phyloP scores from a whole-genome alignment of 2,888 invertebrate species.

The Aspidiotus rigidus region DNA sequence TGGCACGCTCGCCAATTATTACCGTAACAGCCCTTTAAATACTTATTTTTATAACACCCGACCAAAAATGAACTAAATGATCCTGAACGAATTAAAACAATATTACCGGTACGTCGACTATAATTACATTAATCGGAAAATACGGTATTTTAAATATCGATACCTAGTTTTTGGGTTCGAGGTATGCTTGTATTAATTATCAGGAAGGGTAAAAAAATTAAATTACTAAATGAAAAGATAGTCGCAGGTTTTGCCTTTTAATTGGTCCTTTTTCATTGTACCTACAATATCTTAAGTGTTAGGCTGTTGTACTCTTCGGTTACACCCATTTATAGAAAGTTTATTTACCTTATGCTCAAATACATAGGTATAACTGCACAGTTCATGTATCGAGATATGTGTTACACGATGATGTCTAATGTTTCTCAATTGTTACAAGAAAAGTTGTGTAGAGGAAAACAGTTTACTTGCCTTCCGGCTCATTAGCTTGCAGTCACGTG shows the following conservation, averaged over 20 bases:
- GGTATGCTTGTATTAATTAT: neutral
- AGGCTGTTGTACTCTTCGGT: too few relatives aligned
- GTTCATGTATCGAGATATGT: too few relatives aligned
- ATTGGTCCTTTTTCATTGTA: too few relatives aligned
- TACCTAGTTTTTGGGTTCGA: conserved; percentile 14
- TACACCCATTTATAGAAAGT: neutral
- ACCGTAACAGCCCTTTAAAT: conserved; percentile 19
- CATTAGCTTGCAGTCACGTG: conserved; percentile 32
- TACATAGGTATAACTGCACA: neutral
- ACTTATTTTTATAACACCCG: neutral
- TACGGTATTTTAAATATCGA: conserved; percentile 27
- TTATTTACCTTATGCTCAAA: neutral
- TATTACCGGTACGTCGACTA: conserved; percentile 19
- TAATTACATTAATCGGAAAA: conserved; percentile 13
- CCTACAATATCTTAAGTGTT: too few relatives aligned
- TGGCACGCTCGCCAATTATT: conserved; percentile 24
- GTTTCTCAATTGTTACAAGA: too few relatives aligned
- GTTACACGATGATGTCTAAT: too few relatives aligned
- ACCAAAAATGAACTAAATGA: conserved; percentile 10
- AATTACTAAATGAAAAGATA: neutral
- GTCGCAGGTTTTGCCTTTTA: neutral
- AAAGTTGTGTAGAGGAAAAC: neutral
- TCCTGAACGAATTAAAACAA: conserved; percentile 26
- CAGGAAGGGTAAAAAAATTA: neutral
- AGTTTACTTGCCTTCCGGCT: conserved; percentile 31